phyloP scores from a whole-genome alignment of 2,113 vertebrate genomes.

The Percopsis transmontana region DNA sequence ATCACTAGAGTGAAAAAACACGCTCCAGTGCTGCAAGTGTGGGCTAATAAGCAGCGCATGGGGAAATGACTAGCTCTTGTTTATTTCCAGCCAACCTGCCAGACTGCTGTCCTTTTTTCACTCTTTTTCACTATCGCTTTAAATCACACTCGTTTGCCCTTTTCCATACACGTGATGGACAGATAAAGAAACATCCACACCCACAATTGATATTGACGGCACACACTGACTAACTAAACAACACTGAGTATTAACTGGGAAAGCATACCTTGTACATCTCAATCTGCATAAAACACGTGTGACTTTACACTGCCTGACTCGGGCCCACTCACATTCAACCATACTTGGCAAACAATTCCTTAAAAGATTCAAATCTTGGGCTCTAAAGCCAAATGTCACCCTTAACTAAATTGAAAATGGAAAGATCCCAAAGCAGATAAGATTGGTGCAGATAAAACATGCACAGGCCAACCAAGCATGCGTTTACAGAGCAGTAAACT shows the following conservation, averaged over 20 bases:
- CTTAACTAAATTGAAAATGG: conserved; percentile 43
- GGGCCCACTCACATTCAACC: not conserved
- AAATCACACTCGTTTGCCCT: too few species aligned
- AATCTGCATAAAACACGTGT: not conserved
- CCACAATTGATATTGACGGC: too few species aligned
- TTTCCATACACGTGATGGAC: too few species aligned
- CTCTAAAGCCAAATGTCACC: conserved; percentile 21
- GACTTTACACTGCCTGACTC: not conserved
- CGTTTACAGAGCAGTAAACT: conserved; percentile 72
- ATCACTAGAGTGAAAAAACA: too few species aligned
- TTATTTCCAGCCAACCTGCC: conserved; percentile 63
- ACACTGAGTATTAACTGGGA: not conserved
- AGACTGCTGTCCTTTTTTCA: conserved; percentile 63
- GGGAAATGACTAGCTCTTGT: not conserved
- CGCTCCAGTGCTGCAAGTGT: conserved; percentile 3
- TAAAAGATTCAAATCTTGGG: conserved; percentile 15
- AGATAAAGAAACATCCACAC: too few species aligned
- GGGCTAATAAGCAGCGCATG: conserved; percentile 22
- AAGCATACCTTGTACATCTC: not conserved
- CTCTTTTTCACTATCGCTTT: too few species aligned
- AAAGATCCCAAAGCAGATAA: conserved; percentile 67
- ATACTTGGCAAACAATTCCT: conserved; percentile 5
- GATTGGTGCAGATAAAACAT: conserved; percentile 72
- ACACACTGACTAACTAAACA: too few species aligned
- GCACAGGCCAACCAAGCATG: conserved; percentile 48